phyloP scores from a whole-genome alignment of 2,113 vertebrate genomes.

The Synchiropus splendidus region DNA sequence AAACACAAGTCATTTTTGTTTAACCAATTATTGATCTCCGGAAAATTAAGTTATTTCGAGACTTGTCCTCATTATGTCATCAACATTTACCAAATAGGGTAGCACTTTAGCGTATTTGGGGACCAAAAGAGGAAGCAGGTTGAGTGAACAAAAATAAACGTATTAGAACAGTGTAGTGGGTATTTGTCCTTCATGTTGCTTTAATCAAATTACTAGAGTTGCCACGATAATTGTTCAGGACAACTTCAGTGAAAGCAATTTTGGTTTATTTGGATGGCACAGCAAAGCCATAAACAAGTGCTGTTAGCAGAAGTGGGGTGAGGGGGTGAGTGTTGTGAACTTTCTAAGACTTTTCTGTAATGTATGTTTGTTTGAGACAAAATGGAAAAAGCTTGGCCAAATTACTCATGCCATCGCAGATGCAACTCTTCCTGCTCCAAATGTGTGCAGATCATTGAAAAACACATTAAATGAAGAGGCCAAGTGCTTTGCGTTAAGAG shows the following conservation, averaged over 20 bases:
- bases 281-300: constrained; percentile 55
- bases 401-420: constrained; percentile 15
- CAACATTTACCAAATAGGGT: constrained; percentile 8
- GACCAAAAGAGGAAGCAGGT: no score
- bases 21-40: no score
- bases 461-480: neutral
- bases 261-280: constrained; percentile 54
- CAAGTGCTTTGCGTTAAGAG: constrained; percentile 43
- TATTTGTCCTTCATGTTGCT: no score
- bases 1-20: no score
- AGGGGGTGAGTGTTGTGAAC: constrained; percentile 19
- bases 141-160: no score
- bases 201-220: constrained; percentile 1
- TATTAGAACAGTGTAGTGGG: no score
- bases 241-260: constrained; percentile 48
- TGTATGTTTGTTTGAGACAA: constrained; percentile 9
- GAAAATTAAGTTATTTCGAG: no score
- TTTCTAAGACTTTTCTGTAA: constrained; percentile 33
- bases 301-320: constrained; percentile 19
- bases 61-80: no score
- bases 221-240: no score
- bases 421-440: constrained; percentile 18
- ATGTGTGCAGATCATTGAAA: constrained; percentile 21
- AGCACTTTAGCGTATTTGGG: no score
- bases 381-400: constrained; percentile 21